Evolutionary conservation across 1,140 invertebrate genomes (phyloP).

Genomic region (Drosophila tristis): DNA sequence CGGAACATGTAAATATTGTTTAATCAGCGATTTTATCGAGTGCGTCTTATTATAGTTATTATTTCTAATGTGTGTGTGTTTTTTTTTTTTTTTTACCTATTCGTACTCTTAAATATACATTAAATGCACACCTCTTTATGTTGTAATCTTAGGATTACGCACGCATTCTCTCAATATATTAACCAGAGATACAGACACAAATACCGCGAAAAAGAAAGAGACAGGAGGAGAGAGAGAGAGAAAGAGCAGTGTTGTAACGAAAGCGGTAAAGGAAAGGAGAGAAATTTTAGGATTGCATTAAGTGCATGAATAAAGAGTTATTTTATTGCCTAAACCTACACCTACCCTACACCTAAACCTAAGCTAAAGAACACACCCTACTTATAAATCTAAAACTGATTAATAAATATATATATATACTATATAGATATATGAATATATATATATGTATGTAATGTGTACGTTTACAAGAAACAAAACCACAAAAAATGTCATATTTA

Average conservation of each 20-base stretch:
- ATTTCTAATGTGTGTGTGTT: constrained; percentile 47
- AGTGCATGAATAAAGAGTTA: constrained; percentile 49
- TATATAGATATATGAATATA: constrained; percentile 14
- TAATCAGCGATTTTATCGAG: constrained; percentile 71
- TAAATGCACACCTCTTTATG: constrained; percentile 18
- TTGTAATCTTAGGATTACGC: constrained; percentile 18
- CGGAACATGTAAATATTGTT: constrained; percentile 67
- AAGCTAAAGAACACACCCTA: constrained; percentile 55
- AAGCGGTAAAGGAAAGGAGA: constrained; percentile 14
- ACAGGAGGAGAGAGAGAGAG: constrained; percentile 37
- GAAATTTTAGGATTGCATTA: constrained; percentile 16
- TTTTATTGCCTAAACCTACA: constrained; percentile 64
- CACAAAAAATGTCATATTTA: constrained; percentile 72
- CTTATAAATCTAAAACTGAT: constrained; percentile 53
- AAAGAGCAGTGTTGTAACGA: constrained; percentile 27
- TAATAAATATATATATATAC: constrained; percentile 43
- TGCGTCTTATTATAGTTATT: constrained; percentile 45
- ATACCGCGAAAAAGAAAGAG: neutral
- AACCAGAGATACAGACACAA: constrained; percentile 2
- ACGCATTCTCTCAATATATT: neutral
- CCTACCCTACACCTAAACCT: constrained; percentile 39
- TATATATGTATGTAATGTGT: constrained; percentile 53
- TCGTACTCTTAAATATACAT: constrained; percentile 35
- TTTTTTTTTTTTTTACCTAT: constrained; percentile 43
- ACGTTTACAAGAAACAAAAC: constrained; percentile 47